Percentiles rank a stretch among this genome's conserved stretches.
These are phyloP conservation scores for Marmota monax DNA, from an alignment of 2,113 vertebrate species.

Conservation along the genomic window DNA sequence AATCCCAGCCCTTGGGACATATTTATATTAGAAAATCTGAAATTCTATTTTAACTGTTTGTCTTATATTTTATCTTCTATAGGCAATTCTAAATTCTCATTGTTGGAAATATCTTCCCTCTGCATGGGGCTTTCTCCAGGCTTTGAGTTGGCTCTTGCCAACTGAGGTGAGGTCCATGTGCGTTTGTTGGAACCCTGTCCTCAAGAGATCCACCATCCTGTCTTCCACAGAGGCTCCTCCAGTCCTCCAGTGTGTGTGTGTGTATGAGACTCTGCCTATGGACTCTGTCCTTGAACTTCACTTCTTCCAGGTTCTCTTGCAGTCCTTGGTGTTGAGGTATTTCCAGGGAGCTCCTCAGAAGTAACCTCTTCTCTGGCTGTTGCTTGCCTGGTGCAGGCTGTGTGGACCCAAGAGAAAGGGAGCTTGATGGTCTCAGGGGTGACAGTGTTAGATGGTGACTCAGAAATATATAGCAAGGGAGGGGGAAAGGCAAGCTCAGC, in stretches of 20 bases:
- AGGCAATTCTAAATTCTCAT: not conserved
- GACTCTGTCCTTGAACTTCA: not conserved
- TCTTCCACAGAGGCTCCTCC: not conserved
- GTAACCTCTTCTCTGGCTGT: not conserved
- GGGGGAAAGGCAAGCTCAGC: not conserved
- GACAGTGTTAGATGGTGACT: not conserved
- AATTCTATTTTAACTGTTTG: not conserved
- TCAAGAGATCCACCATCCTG: not conserved
- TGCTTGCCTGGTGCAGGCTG: not conserved
- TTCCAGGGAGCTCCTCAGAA: not conserved
- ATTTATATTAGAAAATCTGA: not conserved
- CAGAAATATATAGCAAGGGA: not conserved
- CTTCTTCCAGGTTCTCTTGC: not conserved
- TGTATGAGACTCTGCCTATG: no score
- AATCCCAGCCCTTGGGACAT: not conserved
- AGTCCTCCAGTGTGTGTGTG: not conserved
- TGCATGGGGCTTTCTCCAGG: not conserved
- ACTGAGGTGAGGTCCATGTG: not conserved
- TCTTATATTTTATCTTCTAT: conserved; percentile 21
- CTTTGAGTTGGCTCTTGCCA: not conserved
- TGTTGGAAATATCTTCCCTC: not conserved
- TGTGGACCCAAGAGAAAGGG: not conserved
- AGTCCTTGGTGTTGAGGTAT: not conserved
- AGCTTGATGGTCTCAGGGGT: not conserved
- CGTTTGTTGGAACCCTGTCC: not conserved